Base-by-base conservation (phyloP, 2,797 vertebrate genomes). In the Philypnodon macrostomus region DNA sequence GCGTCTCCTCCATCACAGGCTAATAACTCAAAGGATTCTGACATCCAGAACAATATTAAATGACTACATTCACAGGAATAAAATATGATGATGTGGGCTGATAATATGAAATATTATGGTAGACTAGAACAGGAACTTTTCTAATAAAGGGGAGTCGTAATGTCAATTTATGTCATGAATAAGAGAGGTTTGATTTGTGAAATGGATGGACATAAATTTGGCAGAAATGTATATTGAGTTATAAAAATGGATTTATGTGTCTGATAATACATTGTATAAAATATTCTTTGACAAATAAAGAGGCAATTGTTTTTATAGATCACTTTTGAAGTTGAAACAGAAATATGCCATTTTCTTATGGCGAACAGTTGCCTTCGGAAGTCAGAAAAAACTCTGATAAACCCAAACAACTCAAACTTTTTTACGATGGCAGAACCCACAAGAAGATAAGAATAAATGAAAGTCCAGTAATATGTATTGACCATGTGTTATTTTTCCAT, bases 1-100 rank as follows among this genome's bases (percentile, higher is more conserved):
- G 57, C 40, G 70, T 49, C 76, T 75, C 56, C 57, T 69, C 58
- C 41, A 51, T 51, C n/a, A n/a, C n/a, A 55, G 47, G 58, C 42
- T 67, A 57, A 69, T 73, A 70, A 70, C 59, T 66, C 67, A 31
- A 58, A 60, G 37, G 73, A 65, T 69, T 66, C 53, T 46, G 52
- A 75, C 55, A 77, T 70, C 61, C 52, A 67, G 49, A 42, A 35
- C 23, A 65, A 65, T 64, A 66, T 75, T 67, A 68, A 66, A 55
- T 48, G 17, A 47, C 33, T 34, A 33, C 40, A 50, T 30, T 40
- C n/a, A 21, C 16, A 15, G 9, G 30, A 55, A 47, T 36, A 32
- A 34, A 41, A 58, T 44, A 57, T 46, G 44, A 67, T 63, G 32
- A 52, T 44, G 19, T 46, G 35, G 9, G 26, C 19, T 47, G 47